phyloP scores from a whole-genome alignment of 2,888 invertebrate species.

The Sympetrum striolatum region DNA sequence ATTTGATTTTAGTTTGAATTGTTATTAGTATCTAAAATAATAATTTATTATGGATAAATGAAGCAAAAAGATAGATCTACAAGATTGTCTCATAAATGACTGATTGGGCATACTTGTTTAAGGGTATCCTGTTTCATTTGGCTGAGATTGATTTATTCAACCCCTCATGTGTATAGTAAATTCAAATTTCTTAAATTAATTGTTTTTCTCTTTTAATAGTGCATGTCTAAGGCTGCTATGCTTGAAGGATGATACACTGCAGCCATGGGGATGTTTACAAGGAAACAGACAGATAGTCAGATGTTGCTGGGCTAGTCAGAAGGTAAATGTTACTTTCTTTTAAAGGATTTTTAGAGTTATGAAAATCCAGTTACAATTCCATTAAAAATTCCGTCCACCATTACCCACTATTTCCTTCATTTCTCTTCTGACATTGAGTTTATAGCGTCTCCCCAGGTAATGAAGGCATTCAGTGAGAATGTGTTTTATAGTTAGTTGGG shows the following conservation, averaged over 20 bases:
- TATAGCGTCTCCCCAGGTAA: too few species aligned
- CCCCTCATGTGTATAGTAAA: too few species aligned
- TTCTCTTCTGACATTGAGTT: too few species aligned
- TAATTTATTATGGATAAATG: too few species aligned
- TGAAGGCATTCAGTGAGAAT: too few species aligned
- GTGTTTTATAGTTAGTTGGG: too few species aligned
- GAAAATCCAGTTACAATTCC: neutral
- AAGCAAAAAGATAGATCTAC: too few species aligned
- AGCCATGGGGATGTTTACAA: slow-evolving; percentile 65
- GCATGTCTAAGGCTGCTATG: slow-evolving; percentile 61
- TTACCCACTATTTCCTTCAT: too few species aligned
- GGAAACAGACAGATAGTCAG: slow-evolving; percentile 75
- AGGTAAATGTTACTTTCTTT: slow-evolving; percentile 62
- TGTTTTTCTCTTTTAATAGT: slow-evolving; percentile 52
- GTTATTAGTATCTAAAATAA: too few species aligned
- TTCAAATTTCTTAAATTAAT: slow-evolving; percentile 28
- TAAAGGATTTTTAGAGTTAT: neutral
- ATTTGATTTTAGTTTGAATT: too few species aligned
- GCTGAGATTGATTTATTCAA: neutral
- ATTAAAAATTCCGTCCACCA: too few species aligned
- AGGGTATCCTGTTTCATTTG: slow-evolving; percentile 36
- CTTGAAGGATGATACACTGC: slow-evolving; percentile 62
- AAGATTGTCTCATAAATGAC: too few species aligned
- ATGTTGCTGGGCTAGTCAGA: slow-evolving; percentile 69
- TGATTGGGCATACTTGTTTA: neutral